Conservation (phyloP, 2,888 invertebrate species). For the Heliconius aoede region DNA sequence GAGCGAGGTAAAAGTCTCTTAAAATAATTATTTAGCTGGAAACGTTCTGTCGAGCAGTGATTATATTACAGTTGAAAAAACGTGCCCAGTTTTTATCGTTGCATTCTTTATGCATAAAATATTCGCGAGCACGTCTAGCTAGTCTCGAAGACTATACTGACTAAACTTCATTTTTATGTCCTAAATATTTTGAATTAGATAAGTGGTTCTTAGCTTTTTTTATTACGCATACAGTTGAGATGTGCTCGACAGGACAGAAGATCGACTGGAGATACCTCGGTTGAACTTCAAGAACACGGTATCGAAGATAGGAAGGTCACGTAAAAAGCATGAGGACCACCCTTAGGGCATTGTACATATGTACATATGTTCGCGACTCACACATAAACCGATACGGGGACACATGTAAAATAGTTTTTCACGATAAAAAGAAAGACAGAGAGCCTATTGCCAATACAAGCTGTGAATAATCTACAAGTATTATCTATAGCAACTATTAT, state of each 20-base stretch:
- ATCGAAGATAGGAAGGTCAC: no score
- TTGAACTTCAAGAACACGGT: neutral
- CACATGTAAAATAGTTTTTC: no score
- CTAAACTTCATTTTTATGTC: conserved; percentile 21
- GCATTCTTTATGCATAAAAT: conserved; percentile 43
- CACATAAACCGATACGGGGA: no score
- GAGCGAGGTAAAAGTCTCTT: conserved; percentile 35
- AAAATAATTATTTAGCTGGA: conserved; percentile 44
- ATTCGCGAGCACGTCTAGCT: conserved; percentile 46
- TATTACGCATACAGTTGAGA: neutral
- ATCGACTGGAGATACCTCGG: no score
- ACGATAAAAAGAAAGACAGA: no score
- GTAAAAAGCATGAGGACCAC: no score
- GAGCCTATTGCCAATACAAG: no score
- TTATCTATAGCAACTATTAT: neutral
- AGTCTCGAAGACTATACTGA: conserved; percentile 38
- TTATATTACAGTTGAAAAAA: conserved; percentile 42
- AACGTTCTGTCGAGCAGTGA: conserved; percentile 39
- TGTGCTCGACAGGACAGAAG: no score
- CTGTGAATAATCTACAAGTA: neutral
- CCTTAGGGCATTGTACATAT: no score
- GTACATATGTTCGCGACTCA: no score
- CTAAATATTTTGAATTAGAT: conserved; percentile 22
- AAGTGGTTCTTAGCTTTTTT: neutral
- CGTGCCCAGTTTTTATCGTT: conserved; percentile 35